Conservation (phyloP, 2,113 vertebrate genomes). For the Xyliphius kryptos region DNA sequence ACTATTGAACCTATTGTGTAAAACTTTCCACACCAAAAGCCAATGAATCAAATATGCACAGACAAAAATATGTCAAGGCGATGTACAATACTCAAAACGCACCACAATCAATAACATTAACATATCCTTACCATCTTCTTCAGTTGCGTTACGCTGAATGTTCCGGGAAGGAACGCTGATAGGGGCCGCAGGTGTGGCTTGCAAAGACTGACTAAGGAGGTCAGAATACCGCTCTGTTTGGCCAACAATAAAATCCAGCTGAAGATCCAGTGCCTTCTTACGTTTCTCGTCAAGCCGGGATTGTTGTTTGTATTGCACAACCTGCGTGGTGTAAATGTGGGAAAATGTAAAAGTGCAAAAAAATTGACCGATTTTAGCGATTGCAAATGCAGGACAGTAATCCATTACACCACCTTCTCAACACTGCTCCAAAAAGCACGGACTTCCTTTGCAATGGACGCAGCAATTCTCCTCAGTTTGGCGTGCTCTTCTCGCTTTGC, state of each 20-base stretch:
- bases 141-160: constrained; percentile 33
- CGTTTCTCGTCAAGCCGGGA: constrained; percentile 87
- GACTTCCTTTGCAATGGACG: constrained; percentile 88
- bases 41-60: too few relatives aligned
- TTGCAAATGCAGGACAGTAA: constrained; percentile 3
- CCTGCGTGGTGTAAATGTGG: constrained; percentile 60
- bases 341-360: too few relatives aligned
- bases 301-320: constrained; percentile 93
- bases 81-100: too few relatives aligned
- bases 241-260: constrained; percentile 89
- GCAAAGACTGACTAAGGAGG: constrained; percentile 82
- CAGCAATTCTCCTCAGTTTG: constrained; percentile 81
- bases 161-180: constrained; percentile 39
- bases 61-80: too few relatives aligned
- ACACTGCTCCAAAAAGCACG: constrained; percentile 93
- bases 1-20: too few relatives aligned
- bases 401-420: constrained; percentile 71
- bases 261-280: constrained; percentile 87
- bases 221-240: constrained; percentile 92
- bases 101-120: too few relatives aligned
- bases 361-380: too few relatives aligned
- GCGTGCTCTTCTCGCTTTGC: constrained; percentile 85
- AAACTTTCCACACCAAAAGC: too few relatives aligned
- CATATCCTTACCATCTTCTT: constrained; percentile 70
- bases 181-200: constrained; percentile 54